Evolutionary conservation across 2,888 invertebrate species (phyloP), one percentile per base, ranked within the genome.

Genomic region (Drosophila monieri): DNA sequence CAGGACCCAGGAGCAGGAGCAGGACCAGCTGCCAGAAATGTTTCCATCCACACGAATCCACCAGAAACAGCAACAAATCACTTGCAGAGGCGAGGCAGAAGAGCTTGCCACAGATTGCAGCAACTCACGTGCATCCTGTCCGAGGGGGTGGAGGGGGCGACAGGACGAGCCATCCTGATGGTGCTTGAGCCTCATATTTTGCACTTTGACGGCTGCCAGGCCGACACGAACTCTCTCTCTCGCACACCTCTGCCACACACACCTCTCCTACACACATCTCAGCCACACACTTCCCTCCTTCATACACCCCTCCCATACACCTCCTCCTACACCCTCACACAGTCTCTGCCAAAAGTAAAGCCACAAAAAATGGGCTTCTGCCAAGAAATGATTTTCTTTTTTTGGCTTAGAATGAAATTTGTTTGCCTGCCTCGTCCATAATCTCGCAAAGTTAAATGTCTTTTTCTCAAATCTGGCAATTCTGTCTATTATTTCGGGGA

Each of bases 41-140:
- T n/a, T 39, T 15, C 39, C 39, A 2, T 15, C 15, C 15, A 39
- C 14, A 39, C 15, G 39, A 14, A n/a, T n/a, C n/a, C n/a, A n/a
- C n/a, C n/a, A 15, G 39, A 39, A 41, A 41, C 15, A 21, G 49
- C 54, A 27, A 43, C 54, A 54, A 54, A 56, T 47, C 47, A 56
- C 32, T 58, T 32, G 41, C 46, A 27, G 49, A 15, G 18, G 18
- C 1, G 18, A 2, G 18, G 41, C 46, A 27, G 49, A 15, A 23
- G 30, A 9, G 15, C 35, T 64, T 58, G 53, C 73, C 60, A 67
- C 77, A 73, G 79, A 77, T 79, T 81, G 64, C 61, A 64, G 74
- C 56, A 65, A 48, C 61, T 67, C 79, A 79, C 77, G 73, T 74
- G 72, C 74, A 70, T 47, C 54, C 65, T 27, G 47, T 37, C 56